Evolutionary conservation across 2,888 invertebrate genomes (phyloP).

Genomic region (Sphaerophoria taeniata): DNA sequence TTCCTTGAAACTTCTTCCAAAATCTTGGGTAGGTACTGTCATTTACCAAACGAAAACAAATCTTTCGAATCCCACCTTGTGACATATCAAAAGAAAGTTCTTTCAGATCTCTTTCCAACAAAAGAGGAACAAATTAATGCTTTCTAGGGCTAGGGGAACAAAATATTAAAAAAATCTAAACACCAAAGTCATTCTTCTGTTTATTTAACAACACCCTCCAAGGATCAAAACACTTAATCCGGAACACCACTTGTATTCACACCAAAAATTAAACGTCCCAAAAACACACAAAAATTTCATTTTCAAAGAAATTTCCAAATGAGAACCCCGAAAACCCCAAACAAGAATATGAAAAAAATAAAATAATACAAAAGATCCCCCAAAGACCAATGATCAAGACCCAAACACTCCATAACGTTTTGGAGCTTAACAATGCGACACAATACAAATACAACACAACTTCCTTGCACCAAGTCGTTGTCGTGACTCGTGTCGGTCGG

Average conservation of each 20-base stretch:
- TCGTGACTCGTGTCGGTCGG: too few relatives aligned
- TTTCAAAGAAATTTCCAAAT: constrained; percentile 15
- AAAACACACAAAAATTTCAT: not conserved
- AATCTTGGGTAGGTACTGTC: too few relatives aligned
- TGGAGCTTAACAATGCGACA: constrained; percentile 47
- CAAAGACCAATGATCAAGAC: constrained; percentile 43
- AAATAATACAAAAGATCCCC: not conserved
- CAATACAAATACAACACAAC: constrained; percentile 5
- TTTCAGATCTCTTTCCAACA: too few relatives aligned
- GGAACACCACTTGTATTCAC: constrained; percentile 8
- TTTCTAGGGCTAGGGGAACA: not conserved
- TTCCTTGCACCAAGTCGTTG: not conserved
- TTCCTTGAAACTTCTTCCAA: too few relatives aligned
- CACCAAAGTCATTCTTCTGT: not conserved
- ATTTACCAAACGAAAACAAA: too few relatives aligned
- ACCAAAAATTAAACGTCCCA: not conserved
- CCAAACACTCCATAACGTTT: constrained; percentile 19
- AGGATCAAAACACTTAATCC: constrained; percentile 3
- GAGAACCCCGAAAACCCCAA: not conserved
- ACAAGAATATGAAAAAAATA: not conserved
- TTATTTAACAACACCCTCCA: constrained; percentile 16
- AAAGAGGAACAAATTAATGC: too few relatives aligned
- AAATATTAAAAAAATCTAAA: not conserved
- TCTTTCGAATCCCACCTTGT: too few relatives aligned
- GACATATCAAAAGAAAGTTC: too few relatives aligned